Conservation (phyloP, 2,113 vertebrate species). For the Alethe diademata region DNA sequence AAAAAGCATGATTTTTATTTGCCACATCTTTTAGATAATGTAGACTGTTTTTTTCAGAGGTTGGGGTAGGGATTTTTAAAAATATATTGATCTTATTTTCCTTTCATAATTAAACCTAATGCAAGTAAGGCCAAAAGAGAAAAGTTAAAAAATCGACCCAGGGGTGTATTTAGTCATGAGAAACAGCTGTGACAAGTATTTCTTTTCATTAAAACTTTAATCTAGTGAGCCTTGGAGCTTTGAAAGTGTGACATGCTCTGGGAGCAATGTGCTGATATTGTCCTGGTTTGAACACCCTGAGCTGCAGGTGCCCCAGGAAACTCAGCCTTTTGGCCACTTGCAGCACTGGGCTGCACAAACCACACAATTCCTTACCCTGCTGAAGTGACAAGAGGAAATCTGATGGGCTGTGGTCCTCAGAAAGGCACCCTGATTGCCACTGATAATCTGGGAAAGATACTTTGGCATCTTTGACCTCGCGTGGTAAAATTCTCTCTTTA, state of each 20-base stretch:
- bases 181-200: not conserved
- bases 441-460: not conserved
- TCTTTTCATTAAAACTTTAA: not conserved
- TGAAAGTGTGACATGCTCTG: not conserved
- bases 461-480: not conserved
- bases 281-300: not conserved
- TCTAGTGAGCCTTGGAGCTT: not conserved
- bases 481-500: not conserved
- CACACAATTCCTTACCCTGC: not conserved
- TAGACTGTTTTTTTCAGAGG: not conserved
- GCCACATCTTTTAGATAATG: not conserved
- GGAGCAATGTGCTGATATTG: fast-evolving
- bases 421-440: not conserved
- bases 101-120: not conserved
- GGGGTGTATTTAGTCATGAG: not conserved
- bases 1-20: not conserved
- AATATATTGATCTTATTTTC: not conserved
- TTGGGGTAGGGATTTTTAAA: fast-evolving
- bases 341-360: not conserved
- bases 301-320: not conserved
- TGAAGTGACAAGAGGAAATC: not conserved
- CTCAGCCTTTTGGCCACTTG: not conserved
- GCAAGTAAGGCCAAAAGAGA: not conserved
- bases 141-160: not conserved
- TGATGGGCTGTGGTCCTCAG: not conserved